Conservation (phyloP, 2,888 invertebrate species). For the Bellardia pandia region DNA sequence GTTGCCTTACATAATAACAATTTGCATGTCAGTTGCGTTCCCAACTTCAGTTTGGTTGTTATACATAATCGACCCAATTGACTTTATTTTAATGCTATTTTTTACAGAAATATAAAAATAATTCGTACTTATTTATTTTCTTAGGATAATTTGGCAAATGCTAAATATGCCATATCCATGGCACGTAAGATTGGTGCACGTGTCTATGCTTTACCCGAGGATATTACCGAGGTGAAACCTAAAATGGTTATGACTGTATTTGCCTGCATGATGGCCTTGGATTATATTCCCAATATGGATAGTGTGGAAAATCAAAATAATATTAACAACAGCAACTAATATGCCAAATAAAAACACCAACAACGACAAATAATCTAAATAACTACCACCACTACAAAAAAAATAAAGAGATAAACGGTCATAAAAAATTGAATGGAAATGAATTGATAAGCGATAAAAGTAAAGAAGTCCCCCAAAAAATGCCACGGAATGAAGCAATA, state of each 20-base stretch:
- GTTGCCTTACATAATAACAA: no score
- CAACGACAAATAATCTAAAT: conserved; percentile 63
- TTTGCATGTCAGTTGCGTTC: no score
- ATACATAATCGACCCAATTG: no score
- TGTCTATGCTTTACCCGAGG: conserved; percentile 99
- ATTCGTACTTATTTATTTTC: conserved; percentile 72
- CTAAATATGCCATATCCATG: conserved; percentile 99
- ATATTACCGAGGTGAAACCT: conserved; percentile 98
- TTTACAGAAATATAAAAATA: not conserved
- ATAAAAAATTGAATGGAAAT: conserved; percentile 52
- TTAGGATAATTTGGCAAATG: conserved; percentile 97
- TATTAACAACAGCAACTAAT: conserved; percentile 77
- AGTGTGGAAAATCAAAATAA: conserved; percentile 83
- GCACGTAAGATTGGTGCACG: conserved; percentile 98
- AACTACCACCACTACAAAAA: conserved; percentile 58
- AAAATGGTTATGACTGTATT: conserved; percentile 99
- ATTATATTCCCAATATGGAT: conserved; percentile 96
- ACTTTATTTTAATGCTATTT: no score
- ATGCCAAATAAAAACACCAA: conserved; percentile 71
- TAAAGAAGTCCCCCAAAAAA: conserved; percentile 45
- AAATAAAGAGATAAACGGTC: conserved; percentile 60
- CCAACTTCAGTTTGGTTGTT: no score
- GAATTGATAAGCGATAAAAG: conserved; percentile 56
- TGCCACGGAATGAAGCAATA: conserved; percentile 64
- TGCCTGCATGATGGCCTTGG: conserved; percentile 99